phyloP scores from a whole-genome alignment of 2,113 vertebrate species.

The Paradoxurus hermaphroditus region DNA sequence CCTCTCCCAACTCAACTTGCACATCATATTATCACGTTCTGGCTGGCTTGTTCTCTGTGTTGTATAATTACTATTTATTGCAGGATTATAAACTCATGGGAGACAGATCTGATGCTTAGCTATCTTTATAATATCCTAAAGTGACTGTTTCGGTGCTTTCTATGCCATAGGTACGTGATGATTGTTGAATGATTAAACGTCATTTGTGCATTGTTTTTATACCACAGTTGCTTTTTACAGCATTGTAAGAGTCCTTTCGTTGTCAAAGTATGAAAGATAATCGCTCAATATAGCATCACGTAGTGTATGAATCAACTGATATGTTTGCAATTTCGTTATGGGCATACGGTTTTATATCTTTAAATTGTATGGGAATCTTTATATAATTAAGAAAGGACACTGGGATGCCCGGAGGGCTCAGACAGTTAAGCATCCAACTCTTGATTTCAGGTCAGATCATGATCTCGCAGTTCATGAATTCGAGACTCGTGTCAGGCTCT shows the following conservation, averaged over 20 bases:
- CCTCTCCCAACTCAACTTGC: neutral
- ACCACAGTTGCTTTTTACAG: neutral
- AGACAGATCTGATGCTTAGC: neutral
- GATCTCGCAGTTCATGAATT: no score
- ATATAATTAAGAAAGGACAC: neutral
- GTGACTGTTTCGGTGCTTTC: neutral
- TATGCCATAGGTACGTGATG: neutral
- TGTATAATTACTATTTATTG: neutral
- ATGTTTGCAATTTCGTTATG: neutral
- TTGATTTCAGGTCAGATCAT: no score
- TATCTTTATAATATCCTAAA: neutral
- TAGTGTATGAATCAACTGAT: neutral
- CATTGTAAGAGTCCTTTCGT: neutral
- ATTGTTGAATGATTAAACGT: neutral
- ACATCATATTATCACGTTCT: neutral
- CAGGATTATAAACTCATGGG: neutral
- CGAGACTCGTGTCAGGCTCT: no score
- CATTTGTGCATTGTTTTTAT: neutral
- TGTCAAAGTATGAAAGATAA: neutral
- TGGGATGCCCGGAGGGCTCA: no score
- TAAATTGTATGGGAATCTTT: neutral
- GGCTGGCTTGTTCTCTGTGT: neutral
- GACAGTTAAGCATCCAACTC: no score
- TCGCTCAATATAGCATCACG: neutral
- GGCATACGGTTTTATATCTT: neutral